Conservation (phyloP, 2,113 vertebrate genomes). For the Sphaerodactylus townsendi region DNA sequence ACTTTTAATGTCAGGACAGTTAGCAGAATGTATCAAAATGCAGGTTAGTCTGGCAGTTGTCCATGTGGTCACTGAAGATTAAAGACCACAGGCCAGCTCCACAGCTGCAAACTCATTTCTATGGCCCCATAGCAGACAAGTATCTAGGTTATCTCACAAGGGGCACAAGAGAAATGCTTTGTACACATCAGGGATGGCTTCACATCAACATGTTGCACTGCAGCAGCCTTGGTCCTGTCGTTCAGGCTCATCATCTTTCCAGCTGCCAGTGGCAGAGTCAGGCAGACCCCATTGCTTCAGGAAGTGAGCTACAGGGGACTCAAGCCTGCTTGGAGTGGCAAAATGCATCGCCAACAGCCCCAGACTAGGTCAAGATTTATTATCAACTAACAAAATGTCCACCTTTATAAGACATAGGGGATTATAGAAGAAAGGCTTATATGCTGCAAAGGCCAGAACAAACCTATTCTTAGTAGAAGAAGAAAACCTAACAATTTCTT, state of each 20-base stretch:
- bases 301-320: too few species aligned
- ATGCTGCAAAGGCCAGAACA: background rate
- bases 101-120: too few species aligned
- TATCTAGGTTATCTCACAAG: too few species aligned
- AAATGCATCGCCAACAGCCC: background rate
- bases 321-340: too few species aligned
- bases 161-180: too few species aligned
- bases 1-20: slow-evolving; percentile 27
- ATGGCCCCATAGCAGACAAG: too few species aligned
- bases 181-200: too few species aligned
- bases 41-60: background rate
- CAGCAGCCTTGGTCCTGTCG: too few species aligned
- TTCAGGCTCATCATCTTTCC: too few species aligned
- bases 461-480: background rate
- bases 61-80: background rate
- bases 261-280: background rate
- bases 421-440: too few species aligned
- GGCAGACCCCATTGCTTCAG: too few species aligned
- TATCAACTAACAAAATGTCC: background rate
- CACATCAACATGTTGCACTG: too few species aligned
- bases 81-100: slow-evolving; percentile 8
- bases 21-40: background rate
- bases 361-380: background rate
- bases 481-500: background rate
- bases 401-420: background rate